Base-by-base conservation (phyloP, 2,113 vertebrate species). In the Eurystomus gularis region DNA sequence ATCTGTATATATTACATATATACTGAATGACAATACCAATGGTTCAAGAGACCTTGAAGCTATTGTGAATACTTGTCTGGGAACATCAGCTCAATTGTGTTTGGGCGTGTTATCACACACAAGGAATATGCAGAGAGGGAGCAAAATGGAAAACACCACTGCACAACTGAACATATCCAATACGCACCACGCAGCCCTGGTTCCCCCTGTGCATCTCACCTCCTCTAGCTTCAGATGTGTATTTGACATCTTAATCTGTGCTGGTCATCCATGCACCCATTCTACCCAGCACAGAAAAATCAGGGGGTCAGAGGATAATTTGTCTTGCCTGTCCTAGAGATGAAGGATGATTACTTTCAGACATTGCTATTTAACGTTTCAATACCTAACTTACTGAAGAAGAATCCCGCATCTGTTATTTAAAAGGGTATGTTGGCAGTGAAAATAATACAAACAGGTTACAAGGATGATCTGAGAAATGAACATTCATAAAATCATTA, bases 201-300 rank as follows among this genome's bases (percentile, higher is more conserved):
- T 33, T 60, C 3, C 23, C 12, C 2, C 10, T 0, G 0, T 29
- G 29, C 61, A 18, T 64, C 73, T 48, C 6, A 3, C 7, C 21
- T 69, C 42, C 61, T 86, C 61, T 5, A n/a, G 12, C 35, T 64
- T 55, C 40, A 55, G 24, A 76, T 42, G 16, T 2, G 0, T 49
- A 68, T 66, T 40, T 82, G 35, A 92, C 15, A 75, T 20, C 39
- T 60, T 51, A 58, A 69, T 18, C 20, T 70, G 29, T 2, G 33
- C 35, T 73, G 9, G 40, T 52, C 37, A 88, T 11, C 3, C 23
- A n/a, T 26, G 2, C 16, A 83, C 21, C 13, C 18, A 16, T 51
- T 46, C 46, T 37, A 72, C 20, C 11, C 13, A 52, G 26, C 2
- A 7, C 13, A 57, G 26, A 82, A 89, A 87, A 84, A 73, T 23